Evolutionary conservation across 1,140 invertebrate genomes (phyloP), one percentile per base, ranked within the genome.

Genomic region (Cryptotermes secundus): DNA sequence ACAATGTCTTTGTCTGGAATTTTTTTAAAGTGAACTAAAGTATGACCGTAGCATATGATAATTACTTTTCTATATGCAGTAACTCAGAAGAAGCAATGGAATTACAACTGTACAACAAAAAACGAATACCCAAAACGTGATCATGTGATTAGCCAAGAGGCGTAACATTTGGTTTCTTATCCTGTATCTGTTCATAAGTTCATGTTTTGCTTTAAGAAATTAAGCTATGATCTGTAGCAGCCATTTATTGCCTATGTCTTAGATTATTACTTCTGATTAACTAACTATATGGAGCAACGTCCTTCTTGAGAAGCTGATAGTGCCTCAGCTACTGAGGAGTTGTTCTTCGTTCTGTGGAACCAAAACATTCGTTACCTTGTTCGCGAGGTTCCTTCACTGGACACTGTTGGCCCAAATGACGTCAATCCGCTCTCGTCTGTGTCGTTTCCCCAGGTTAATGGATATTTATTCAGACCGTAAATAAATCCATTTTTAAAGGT

Each of bases 131-230:
- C 4, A 4, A 72, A 72, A 72, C 59, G 59, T 72, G 59, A 72
- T 72, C 26, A 16, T 72, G 59, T 72, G 31, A 72, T 72, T 72
- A 72, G 59, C 1, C 26, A 12, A 72, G 59, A 31, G 59, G 59
- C 59, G 59, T 72, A 72, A 31, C 59, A 31, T 72, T 72, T 31
- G 26, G 14, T 72, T 72, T 72, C n/a, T 31, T 3, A 4, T 72
- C 14, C 59, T 72, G n/a, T 72, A 31, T 31, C 59, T 72, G n/a
- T 31, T 31, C 59, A 26, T 72, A 31, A 72, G 26, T 31, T 16
- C 59, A n/a, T 72, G 59, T 72, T 72, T 72, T 72, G 59, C 59
- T 72, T 72, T 4, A 31, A 72, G 59, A 72, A 31, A 72, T 65
- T 26, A 2, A 65, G 12, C 59, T n/a, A 65, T 2, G 59, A 31